Base-by-base conservation (phyloP, 2,888 invertebrate genomes). In the Xylophagus ater region DNA sequence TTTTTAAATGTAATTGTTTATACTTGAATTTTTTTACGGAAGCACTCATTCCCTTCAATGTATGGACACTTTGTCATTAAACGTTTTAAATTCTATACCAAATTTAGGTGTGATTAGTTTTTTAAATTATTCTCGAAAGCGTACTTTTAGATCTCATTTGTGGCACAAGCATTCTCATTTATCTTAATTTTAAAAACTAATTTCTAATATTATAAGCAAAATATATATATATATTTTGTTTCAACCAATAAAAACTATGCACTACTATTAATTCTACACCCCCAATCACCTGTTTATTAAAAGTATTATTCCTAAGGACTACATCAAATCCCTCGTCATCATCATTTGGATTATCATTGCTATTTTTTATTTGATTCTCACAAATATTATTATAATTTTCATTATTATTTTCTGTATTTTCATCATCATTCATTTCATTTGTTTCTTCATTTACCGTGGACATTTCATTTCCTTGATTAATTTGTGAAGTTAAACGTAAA, bases 401-500 rank as follows among this genome's bases (percentile, higher is more conserved):
- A 37, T 9, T 32, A 31, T 39, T 36, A 31, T 34, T 29, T 18
- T 36, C 24, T 10, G 23, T 25, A 20, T 31, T 34, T 17, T 37
- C 42, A 34, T 41, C 37, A 12, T 39, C 45, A 4, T 26, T 20
- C 12, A 40, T 18, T n/a, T 32, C 26, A 37, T 36, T 37, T 12
- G 34, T 28, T 47, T 63, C 61, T 44, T 59, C 62, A 34, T 57
- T 58, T 18, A 67, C 59, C 10, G 60, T 68, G 17, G 66, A 62
- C 66, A 68, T 66, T 53, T 58, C 68, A 41, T 54, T 53, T 13
- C 56, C 53, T 7, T 60, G 59, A 50, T 60, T 47, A 8, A 41
- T 41, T 17, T 48, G 32, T 30, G 50, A 43, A 4, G 51, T 46
- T 55, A 41, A 60, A 52, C 34, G 62, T 56, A 44, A 58, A 43